These are phyloP conservation scores for Megaleporinus macrocephalus DNA, from an alignment of 2,113 vertebrate species.

Conservation along the genomic window DNA sequence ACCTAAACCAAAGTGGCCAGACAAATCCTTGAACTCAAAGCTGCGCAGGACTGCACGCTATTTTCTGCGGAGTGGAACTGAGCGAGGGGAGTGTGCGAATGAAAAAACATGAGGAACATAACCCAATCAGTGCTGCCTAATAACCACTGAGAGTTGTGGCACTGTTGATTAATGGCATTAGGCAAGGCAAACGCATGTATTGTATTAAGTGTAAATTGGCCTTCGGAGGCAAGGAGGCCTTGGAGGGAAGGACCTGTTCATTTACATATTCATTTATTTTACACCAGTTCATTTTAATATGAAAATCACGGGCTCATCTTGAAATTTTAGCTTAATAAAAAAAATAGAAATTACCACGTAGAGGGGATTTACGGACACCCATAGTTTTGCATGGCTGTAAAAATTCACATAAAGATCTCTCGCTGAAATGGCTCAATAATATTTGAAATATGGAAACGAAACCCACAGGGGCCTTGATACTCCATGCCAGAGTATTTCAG, in stretches of 20 bases:
- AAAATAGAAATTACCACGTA: slow-evolving; percentile 20
- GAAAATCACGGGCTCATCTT: slow-evolving; percentile 42
- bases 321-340: slow-evolving; percentile 20
- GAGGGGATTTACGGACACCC: neutral
- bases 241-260: slow-evolving; percentile 52
- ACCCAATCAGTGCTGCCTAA: slow-evolving; percentile 62
- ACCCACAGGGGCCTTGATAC: neutral
- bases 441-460: neutral
- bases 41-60: slow-evolving; percentile 7
- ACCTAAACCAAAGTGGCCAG: neutral
- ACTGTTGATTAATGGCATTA: slow-evolving; percentile 60
- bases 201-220: slow-evolving; percentile 60
- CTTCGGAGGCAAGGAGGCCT: slow-evolving; percentile 53
- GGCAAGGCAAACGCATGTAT: slow-evolving; percentile 57
- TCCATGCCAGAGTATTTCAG: neutral
- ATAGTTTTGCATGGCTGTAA: neutral
- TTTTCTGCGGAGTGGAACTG: slow-evolving; percentile 23
- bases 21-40: neutral
- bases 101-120: slow-evolving; percentile 48
- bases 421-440: slow-evolving; percentile 14
- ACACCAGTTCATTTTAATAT: slow-evolving; percentile 52
- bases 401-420: neutral
- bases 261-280: slow-evolving; percentile 62
- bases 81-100: neutral
- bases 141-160: slow-evolving; percentile 57